Base-by-base conservation (phyloP, 23 tunicate genomes). In the Phallusia fumigata region DNA sequence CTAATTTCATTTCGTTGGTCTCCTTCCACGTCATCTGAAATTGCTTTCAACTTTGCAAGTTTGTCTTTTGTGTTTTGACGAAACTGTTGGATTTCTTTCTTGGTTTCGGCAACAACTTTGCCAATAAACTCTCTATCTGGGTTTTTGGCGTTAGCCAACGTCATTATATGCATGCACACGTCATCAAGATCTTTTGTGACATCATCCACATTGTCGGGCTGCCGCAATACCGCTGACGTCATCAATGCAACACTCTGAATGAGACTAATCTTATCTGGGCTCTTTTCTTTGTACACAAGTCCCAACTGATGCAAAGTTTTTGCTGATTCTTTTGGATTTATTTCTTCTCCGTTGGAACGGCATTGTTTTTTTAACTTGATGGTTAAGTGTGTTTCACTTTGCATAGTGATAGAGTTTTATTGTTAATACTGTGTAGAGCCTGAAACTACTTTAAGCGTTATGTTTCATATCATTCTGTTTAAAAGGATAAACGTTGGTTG, bases 201-300 rank as follows among this genome's bases (percentile, higher is more conserved):
- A 19, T 50, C 90, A 52, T 32, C 11, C 0, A 76, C 84, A 64
- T 86, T 80, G 6, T 86, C 84, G 0, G 90, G 90, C 13, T 80
- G n/a, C 53, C 90, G 47, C 11, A 73, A 64, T 32, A 86, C 75
- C 0, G 87, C 89, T 21, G 86, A 89, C 24, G 86, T 86, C n/a
- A 90, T 34, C 47, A 90, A 88, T 5, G 85, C 95, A n/a, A 90
- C 86, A 73, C 86, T 26, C 28, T 78, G 86, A 5, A 86, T 81
- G 33, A 86, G 33, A 82, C 84, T 50, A 0, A 90, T 51, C 72
- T 90, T 90, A 31, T 90, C 82, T 13, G 81, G 77, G 19, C 40
- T 49, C 52, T 73, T 65, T n/a, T 78, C 50, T 35, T 65, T 52
- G 79, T 85, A 90, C 47, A 81, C 45, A 31, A 79, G 52, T 0